These are phyloP conservation scores for Gadus chalcogrammus DNA, from an alignment of 2,113 vertebrate species.

Conservation along the genomic window DNA sequence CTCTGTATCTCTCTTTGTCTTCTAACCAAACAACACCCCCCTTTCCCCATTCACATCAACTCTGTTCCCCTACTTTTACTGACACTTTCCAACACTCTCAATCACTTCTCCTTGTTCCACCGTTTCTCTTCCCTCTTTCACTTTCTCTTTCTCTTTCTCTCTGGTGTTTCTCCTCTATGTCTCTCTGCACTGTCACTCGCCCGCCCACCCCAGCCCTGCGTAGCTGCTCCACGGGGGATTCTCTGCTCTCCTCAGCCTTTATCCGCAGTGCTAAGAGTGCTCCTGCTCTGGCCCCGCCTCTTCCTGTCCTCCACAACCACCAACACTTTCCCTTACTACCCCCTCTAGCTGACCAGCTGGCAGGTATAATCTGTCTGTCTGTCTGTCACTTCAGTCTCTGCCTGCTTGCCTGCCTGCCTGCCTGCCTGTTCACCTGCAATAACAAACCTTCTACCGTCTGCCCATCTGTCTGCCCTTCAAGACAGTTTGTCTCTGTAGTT, in stretches of 20 bases:
- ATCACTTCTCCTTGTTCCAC: conserved; percentile 7
- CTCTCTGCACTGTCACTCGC: conserved; percentile 80
- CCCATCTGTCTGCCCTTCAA: background rate
- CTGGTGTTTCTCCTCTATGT: conserved; percentile 64
- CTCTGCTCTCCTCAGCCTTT: conserved; percentile 99
- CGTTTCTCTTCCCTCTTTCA: conserved; percentile 22
- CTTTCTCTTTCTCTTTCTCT: conserved; percentile 9
- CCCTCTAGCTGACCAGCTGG: conserved; percentile 99
- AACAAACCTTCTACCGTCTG: background rate
- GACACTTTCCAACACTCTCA: conserved; percentile 3
- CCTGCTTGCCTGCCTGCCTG: background rate
- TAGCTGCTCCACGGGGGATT: conserved; percentile 99
- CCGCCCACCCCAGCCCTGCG: conserved; percentile 92
- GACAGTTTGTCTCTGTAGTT: background rate
- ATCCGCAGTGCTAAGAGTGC: conserved; percentile 99
- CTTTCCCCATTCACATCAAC: background rate
- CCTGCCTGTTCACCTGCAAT: background rate
- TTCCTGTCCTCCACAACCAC: conserved; percentile 66
- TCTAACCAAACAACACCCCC: background rate
- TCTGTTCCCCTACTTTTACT: background rate
- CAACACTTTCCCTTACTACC: conserved; percentile 95
- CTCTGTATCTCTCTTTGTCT: background rate
- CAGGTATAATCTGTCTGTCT: conserved; percentile 96
- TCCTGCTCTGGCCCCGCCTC: conserved; percentile 99
- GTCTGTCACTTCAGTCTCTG: conserved; percentile 54